These are phyloP conservation scores for Glossosoma conforme DNA, from an alignment of 1,140 invertebrate species.

Conservation along the genomic window DNA sequence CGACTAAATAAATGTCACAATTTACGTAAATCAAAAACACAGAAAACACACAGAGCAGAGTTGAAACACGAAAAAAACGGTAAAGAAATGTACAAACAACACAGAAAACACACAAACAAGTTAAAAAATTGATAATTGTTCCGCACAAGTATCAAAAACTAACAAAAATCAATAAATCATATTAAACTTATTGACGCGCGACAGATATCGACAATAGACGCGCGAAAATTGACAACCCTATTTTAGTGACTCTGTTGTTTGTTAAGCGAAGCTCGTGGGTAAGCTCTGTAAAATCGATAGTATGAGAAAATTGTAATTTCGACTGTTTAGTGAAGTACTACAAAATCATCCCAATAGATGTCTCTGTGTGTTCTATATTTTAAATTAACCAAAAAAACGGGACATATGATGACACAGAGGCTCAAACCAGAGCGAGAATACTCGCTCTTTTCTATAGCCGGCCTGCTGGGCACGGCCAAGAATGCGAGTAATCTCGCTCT, in stretches of 20 bases:
- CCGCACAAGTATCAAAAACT: no score
- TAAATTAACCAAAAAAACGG: conserved; percentile 4
- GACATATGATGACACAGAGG: conserved; percentile 1
- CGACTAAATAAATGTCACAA: conserved; percentile 5
- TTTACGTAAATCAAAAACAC: no score
- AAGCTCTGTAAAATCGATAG: conserved; percentile 7
- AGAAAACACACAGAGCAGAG: no score
- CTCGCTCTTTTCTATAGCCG: conserved; percentile 8
- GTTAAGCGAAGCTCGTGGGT: conserved; percentile 8
- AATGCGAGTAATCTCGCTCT: no score
- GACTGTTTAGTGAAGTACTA: conserved; percentile 11
- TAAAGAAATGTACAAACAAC: no score
- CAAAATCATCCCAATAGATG: no score
- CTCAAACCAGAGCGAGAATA: conserved; percentile 7
- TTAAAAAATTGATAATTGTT: no score
- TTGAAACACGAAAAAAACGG: no score
- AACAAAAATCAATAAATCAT: no score
- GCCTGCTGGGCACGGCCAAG: conserved; percentile 10
- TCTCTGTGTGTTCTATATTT: conserved; percentile 10
- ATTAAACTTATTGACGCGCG: neutral
- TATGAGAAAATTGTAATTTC: conserved; percentile 8
- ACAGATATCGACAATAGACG: neutral
- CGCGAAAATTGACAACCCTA: conserved; percentile 8
- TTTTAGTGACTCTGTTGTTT: conserved; percentile 11
- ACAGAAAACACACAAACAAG: no score